Conservation (phyloP, 2,888 invertebrate genomes). For the Mylabris sibirica region DNA sequence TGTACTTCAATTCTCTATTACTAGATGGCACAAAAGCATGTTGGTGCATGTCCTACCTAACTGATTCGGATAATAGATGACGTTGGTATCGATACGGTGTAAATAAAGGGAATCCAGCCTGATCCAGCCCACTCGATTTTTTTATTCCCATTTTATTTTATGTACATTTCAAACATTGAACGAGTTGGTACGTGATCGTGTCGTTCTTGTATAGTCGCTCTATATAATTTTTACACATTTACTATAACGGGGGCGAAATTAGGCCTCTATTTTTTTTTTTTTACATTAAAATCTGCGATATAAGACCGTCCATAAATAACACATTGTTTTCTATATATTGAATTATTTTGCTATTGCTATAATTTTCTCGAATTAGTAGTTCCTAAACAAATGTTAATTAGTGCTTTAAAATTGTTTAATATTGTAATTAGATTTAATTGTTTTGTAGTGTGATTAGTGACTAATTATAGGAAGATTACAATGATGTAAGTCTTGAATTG, state of each 20-base stretch:
- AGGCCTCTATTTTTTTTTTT: neutral
- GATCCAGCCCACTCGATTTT: neutral
- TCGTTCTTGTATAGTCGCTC: neutral
- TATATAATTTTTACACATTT: neutral
- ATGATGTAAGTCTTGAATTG: neutral
- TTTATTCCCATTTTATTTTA: neutral
- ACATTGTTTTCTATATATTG: neutral
- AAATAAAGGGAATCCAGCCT: neutral
- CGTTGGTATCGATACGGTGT: neutral
- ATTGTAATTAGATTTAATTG: neutral
- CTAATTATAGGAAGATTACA: neutral
- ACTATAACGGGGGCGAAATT: no score
- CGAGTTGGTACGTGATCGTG: neutral
- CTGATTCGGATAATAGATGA: neutral
- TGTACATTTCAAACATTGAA: neutral
- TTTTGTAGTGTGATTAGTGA: neutral
- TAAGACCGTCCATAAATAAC: neutral
- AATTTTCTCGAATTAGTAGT: neutral
- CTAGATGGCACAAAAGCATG: neutral
- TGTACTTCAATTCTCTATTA: neutral
- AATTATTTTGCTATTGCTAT: neutral
- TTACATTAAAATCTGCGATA: neutral
- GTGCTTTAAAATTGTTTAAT: conserved; percentile 10
- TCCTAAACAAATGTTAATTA: conserved; percentile 11
- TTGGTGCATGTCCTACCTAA: neutral